Percentiles rank a stretch among this genome's conserved stretches.
Evolutionary conservation across 2,797 vertebrate species (phyloP).

Genomic region (Acanthopagrus latus): DNA sequence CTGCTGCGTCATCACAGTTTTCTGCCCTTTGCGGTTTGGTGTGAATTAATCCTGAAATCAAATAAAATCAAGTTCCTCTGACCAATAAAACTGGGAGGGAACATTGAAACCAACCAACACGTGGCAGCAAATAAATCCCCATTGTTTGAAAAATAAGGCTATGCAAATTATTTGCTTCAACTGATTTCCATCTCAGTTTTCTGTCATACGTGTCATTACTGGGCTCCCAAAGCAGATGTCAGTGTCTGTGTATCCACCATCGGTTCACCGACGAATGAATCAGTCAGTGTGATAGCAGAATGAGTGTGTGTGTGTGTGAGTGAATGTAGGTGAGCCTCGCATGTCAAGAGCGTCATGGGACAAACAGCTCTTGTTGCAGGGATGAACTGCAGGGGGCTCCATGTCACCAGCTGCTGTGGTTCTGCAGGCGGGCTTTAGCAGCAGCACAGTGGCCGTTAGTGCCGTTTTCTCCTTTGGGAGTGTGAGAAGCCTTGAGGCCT

Average conservation of each 20-base stretch:
- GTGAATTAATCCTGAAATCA: conserved; percentile 48
- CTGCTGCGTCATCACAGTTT: conserved; percentile 41
- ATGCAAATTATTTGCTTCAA: conserved; percentile 42
- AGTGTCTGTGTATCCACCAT: conserved; percentile 35
- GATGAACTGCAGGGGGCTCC: conserved; percentile 38
- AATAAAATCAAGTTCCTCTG: conserved; percentile 77
- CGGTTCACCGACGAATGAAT: conserved; percentile 21
- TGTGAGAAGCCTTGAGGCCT: conserved; percentile 67
- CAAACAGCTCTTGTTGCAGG: conserved; percentile 10
- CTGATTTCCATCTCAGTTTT: conserved; percentile 28
- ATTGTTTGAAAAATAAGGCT: conserved; percentile 42
- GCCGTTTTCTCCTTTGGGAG: conserved; percentile 89
- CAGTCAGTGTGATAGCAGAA: conserved; percentile 21
- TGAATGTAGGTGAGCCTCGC: conserved; percentile 7
- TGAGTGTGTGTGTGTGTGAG: background rate
- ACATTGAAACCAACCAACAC: conserved; percentile 58
- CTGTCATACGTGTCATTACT: background rate
- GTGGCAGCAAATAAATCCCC: conserved; percentile 50
- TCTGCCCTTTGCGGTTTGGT: conserved; percentile 35
- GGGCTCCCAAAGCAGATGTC: conserved; percentile 25
- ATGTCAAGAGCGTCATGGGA: conserved; percentile 34
- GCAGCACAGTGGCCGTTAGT: conserved; percentile 88
- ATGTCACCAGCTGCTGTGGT: conserved; percentile 79
- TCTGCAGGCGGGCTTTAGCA: conserved; percentile 81
- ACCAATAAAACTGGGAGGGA: conserved; percentile 82